Conservation (phyloP, 1,140 invertebrate genomes). For the Bombyx mandarina region DNA sequence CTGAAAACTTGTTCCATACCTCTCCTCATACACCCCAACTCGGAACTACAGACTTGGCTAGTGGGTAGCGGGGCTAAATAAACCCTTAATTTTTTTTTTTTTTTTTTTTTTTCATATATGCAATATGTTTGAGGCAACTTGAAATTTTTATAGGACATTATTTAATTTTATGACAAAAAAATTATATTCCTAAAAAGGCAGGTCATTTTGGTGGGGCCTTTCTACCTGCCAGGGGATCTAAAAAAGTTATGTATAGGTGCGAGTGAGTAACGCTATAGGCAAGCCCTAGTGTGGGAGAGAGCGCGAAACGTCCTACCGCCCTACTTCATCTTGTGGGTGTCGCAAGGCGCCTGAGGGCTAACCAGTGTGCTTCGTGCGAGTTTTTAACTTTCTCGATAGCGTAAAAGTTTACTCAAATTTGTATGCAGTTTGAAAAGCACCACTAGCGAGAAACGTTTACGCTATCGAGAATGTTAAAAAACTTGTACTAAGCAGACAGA, state of each 20-base stretch:
- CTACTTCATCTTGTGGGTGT: too few species aligned
- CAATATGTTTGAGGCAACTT: not conserved
- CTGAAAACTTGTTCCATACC: not conserved
- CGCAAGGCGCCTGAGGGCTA: too few species aligned
- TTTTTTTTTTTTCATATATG: too few species aligned
- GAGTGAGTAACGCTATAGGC: conserved; percentile 3
- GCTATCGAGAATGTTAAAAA: too few species aligned
- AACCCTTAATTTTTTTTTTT: too few species aligned
- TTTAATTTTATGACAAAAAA: conserved; percentile 5
- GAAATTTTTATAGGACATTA: conserved; percentile 1
- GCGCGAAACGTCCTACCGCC: not conserved
- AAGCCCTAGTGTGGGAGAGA: conserved; percentile 1
- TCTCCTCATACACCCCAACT: not conserved
- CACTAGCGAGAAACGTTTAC: too few species aligned
- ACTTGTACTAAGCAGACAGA: too few species aligned
- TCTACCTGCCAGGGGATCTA: conserved; percentile 1
- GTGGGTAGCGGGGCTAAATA: not conserved
- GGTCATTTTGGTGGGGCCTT: not conserved
- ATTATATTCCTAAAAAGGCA: not conserved
- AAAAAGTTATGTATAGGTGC: conserved; percentile 2
- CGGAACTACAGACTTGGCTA: not conserved
- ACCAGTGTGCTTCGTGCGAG: too few species aligned
- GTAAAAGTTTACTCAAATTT: too few species aligned
- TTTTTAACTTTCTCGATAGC: too few species aligned
- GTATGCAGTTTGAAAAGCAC: too few species aligned